Conservation (phyloP, 2,113 vertebrate species). For the Lontra canadensis region DNA sequence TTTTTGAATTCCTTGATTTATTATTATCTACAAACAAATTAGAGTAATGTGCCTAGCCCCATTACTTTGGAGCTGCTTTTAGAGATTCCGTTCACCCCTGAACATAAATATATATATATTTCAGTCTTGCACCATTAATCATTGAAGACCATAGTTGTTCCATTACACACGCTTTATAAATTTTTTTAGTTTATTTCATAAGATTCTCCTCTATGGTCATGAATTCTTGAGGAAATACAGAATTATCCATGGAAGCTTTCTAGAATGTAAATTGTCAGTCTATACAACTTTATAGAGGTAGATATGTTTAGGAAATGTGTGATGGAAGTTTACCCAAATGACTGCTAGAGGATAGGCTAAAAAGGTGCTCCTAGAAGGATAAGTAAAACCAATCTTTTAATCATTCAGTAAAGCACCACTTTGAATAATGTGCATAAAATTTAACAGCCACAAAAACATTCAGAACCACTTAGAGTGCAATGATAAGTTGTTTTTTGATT, state of each 20-base stretch:
- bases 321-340: background rate
- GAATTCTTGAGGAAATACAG: background rate
- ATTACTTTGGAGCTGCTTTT: background rate
- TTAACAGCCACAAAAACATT: background rate
- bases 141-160: background rate
- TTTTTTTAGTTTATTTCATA: constrained; percentile 11
- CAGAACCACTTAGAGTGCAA: background rate
- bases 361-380: background rate
- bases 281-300: background rate
- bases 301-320: background rate
- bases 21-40: background rate
- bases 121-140: background rate
- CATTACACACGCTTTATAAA: background rate
- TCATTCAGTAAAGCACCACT: background rate
- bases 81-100: background rate
- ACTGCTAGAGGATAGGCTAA: background rate
- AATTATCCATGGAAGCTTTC: background rate
- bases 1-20: constrained; percentile 13
- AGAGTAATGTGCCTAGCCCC: background rate
- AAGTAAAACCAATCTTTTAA: background rate
- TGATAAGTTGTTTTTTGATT: background rate
- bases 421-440: background rate
- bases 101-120: background rate
- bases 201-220: background rate
- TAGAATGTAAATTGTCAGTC: background rate